A percentile compares a stretch with the other conserved stretches of the same genome.
Evolutionary conservation across 2,113 vertebrate genomes (phyloP).

Genomic region (Hypocryptadius cinnamomeus): DNA sequence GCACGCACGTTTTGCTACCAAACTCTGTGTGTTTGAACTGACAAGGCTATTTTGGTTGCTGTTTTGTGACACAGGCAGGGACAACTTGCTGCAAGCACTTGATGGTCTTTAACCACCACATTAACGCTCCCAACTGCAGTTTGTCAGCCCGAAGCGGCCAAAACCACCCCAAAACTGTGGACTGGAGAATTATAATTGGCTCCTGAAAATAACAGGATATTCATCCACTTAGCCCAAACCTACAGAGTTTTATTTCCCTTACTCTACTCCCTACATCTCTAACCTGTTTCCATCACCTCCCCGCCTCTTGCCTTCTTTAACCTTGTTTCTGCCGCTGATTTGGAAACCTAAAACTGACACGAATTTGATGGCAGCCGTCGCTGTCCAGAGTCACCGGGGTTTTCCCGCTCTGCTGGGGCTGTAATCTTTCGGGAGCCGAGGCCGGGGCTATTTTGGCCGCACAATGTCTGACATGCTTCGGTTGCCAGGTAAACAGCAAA

Average conservation of each 20-base stretch:
- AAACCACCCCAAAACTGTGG: background rate
- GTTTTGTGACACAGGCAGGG: background rate
- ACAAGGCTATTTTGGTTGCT: slow-evolving; percentile 25
- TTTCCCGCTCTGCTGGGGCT: background rate
- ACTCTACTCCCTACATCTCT: background rate
- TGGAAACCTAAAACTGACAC: background rate
- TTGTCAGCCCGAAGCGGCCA: background rate
- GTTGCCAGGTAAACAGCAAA: slow-evolving; percentile 37
- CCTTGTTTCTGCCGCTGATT: background rate
- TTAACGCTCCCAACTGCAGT: background rate
- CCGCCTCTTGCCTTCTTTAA: background rate
- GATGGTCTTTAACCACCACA: slow-evolving; percentile 28
- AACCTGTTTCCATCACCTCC: background rate
- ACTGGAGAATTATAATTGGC: background rate
- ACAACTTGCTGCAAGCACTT: slow-evolving; percentile 7
- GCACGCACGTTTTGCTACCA: background rate
- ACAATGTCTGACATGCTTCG: background rate
- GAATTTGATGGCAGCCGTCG: background rate
- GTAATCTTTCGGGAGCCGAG: background rate
- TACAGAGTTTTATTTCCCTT: background rate
- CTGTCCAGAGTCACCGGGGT: background rate
- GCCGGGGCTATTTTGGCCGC: slow-evolving; percentile 11
- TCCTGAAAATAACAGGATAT: background rate
- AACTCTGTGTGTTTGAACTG: background rate
- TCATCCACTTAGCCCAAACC: background rate